phyloP scores from a whole-genome alignment of 2,113 vertebrate genomes.

The Zosterops hypoxanthus region DNA sequence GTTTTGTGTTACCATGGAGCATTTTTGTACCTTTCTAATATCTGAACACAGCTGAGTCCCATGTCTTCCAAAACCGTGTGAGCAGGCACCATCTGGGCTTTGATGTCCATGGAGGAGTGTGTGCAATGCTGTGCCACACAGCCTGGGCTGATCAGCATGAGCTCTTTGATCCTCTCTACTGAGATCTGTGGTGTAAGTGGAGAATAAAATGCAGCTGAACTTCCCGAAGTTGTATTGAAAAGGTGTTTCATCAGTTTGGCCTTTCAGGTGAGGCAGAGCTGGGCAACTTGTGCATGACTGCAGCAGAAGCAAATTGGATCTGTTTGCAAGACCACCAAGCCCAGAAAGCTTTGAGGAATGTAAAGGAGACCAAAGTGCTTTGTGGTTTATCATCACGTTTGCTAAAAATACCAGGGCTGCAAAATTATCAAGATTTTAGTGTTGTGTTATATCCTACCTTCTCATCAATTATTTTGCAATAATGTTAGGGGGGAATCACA shows the following conservation, averaged over 20 bases:
- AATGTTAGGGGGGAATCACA: not conserved
- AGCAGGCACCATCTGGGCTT: not conserved
- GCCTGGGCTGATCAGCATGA: not conserved
- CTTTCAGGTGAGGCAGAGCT: not conserved
- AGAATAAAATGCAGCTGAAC: not conserved
- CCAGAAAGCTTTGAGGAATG: not conserved
- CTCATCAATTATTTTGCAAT: not conserved
- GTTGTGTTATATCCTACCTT: not conserved
- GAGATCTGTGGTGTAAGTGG: not conserved
- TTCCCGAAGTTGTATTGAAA: not conserved
- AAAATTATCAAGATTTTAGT: not conserved
- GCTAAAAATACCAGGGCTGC: not conserved
- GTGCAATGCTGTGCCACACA: not conserved
- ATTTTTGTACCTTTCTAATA: not conserved
- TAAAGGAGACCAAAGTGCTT: not conserved
- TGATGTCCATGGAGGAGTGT: rapidly evolving
- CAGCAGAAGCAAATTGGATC: not conserved
- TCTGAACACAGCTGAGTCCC: not conserved
- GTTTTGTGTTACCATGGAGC: not conserved
- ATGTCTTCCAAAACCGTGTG: not conserved
- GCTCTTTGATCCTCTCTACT: not conserved
- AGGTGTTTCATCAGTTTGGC: not conserved
- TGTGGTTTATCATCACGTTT: not conserved
- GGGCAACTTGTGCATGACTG: not conserved
- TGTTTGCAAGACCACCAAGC: rapidly evolving